These are phyloP conservation scores for Sycophaga agraensis DNA, from an alignment of 1,140 invertebrate species.

Conservation along the genomic window DNA sequence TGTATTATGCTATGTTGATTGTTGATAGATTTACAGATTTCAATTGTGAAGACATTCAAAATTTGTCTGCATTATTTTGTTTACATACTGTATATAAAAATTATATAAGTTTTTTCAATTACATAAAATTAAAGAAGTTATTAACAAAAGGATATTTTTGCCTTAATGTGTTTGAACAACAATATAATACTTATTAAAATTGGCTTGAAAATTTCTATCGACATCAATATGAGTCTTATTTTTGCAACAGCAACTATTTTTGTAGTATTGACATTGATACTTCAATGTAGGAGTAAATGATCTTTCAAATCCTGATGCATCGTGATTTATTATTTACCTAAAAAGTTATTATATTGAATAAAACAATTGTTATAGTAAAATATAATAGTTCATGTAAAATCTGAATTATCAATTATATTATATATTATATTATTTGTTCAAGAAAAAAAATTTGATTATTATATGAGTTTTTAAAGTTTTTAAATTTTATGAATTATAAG, in stretches of 20 bases:
- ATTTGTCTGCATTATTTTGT: constrained; percentile 17
- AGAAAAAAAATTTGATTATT: too few relatives aligned
- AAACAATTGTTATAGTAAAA: background rate
- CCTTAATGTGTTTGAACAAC: constrained; percentile 24
- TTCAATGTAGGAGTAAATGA: constrained; percentile 6
- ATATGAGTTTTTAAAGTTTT: too few relatives aligned
- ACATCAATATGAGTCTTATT: constrained; percentile 33
- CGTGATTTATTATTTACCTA: constrained; percentile 10
- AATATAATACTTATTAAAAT: constrained; percentile 29
- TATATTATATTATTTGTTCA: too few relatives aligned
- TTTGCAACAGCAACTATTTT: constrained; percentile 19
- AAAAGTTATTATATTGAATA: background rate
- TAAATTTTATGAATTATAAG: too few relatives aligned
- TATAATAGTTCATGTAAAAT: background rate
- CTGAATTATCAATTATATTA: too few relatives aligned
- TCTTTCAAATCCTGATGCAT: constrained; percentile 28
- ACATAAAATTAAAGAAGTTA: constrained; percentile 15
- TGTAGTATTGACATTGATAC: constrained; percentile 22
- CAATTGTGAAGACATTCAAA: constrained; percentile 15
- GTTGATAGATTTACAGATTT: constrained; percentile 20
- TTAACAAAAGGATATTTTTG: constrained; percentile 19
- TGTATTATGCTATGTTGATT: constrained; percentile 20
- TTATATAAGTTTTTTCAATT: constrained; percentile 16
- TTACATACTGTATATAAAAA: constrained; percentile 25
- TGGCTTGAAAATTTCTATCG: constrained; percentile 23